Base-by-base conservation (phyloP, 1,140 invertebrate species). In the Adelges cooleyi region DNA sequence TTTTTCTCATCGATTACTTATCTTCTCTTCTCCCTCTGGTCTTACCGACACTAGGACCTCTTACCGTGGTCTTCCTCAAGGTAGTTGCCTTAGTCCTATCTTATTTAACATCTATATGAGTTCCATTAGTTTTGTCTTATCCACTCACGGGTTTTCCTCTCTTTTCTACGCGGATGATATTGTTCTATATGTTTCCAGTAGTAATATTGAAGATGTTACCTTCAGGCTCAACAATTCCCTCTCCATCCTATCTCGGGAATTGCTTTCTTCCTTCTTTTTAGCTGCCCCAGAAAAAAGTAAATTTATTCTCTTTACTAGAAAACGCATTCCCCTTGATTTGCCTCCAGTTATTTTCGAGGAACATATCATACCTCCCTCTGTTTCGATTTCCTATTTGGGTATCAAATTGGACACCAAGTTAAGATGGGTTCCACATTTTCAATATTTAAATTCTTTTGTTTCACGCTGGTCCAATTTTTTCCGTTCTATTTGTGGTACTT, bases 51-150 rank as follows among this genome's bases (percentile, higher is more conserved):
- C n/a, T 50, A 22, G 25, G 15, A 15, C 49, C n/a, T 27, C 49
- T 9, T 51, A 8, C 25, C 27, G 10, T n/a, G 49, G 49, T 52
- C 27, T 36, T 3, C 27, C 29, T n/a, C 13, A 52, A 33, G 27
- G 50, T 2, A 36, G 29, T 33, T 52, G 29, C n/a, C 50, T 52
- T 8, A 52, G 27, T n/a, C 27, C 50, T 17, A 52, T 52, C 36
- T 17, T 52, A 10, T 52, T 52, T n/a, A 50, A 50, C 13, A 36
- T 52, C 13, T 52, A 51, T 51, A 51, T 51, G 49, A 27, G 27
- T 10, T 29, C 27, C 25, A 51, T 51, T 51, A 51, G 23, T 27
- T 29, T 27, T 27, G n/a, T 29, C 23, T 27, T 51, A n/a, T n/a
- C 23, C n/a, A n/a, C 49, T n/a, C 11, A 8, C 29, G 49, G 49